Conservation (phyloP, 2,113 vertebrate genomes). For the Crypturellus undulatus region DNA sequence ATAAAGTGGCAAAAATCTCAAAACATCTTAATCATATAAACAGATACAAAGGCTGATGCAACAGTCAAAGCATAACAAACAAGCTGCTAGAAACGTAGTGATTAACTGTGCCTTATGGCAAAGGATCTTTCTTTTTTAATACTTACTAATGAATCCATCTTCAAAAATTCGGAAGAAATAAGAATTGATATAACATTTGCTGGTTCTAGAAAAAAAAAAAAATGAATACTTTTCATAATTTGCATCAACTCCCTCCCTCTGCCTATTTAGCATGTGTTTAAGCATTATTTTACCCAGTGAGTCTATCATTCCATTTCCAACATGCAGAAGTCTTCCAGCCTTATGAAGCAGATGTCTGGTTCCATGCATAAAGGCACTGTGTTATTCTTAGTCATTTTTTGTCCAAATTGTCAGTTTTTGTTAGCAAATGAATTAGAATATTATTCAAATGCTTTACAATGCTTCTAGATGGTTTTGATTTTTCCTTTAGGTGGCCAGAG, state of each 20-base stretch:
- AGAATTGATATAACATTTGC: constrained; percentile 99
- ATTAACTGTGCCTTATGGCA: not conserved
- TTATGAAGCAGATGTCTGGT: not conserved
- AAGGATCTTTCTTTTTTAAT: constrained; percentile 40
- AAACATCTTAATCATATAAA: not conserved
- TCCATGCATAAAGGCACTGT: not conserved
- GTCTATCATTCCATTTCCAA: not conserved
- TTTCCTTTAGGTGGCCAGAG: not conserved
- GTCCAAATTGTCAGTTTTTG: not conserved
- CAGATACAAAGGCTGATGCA: not conserved
- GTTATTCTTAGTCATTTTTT: not conserved
- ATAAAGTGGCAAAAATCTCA: not conserved
- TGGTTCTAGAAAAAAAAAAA: constrained; percentile 87
- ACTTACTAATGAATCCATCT: constrained; percentile 99
- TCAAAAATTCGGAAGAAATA: constrained; percentile 99
- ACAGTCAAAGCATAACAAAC: not conserved
- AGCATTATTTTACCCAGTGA: not conserved
- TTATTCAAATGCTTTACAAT: too few species aligned
- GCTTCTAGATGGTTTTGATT: not conserved
- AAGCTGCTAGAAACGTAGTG: not conserved
- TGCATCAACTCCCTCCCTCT: not conserved
- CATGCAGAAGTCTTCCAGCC: not conserved
- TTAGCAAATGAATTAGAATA: not conserved
- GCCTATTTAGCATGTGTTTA: not conserved
- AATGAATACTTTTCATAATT: not conserved